These are phyloP conservation scores for Phalacrocorax carbo DNA, from an alignment of 2,113 vertebrate species.

Conservation along the genomic window DNA sequence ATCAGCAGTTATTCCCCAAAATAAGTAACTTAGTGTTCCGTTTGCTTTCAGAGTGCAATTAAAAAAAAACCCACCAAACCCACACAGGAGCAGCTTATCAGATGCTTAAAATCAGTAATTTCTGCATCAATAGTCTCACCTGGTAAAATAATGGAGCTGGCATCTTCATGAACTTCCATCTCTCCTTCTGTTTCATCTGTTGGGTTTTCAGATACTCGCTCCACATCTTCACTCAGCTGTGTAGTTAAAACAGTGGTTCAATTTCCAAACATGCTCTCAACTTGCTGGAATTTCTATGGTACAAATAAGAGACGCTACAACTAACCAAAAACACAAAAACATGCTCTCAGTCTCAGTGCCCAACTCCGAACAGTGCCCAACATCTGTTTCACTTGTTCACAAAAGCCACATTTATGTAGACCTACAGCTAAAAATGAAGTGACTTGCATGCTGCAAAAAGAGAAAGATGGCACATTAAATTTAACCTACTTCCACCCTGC, in stretches of 20 bases:
- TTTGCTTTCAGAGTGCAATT: background rate
- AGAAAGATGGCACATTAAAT: background rate
- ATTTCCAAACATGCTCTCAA: constrained; percentile 58
- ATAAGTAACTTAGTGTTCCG: background rate
- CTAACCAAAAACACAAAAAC: constrained; percentile 20
- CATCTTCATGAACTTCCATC: constrained; percentile 64
- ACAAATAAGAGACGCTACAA: constrained; percentile 54
- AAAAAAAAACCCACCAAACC: background rate
- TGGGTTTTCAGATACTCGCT: constrained; percentile 54
- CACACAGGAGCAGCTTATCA: background rate
- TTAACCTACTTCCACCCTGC: constrained; percentile 19
- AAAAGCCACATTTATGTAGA: background rate
- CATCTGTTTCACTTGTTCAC: background rate
- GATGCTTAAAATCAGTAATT: background rate
- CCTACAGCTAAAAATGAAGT: background rate
- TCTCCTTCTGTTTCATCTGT: constrained; percentile 64
- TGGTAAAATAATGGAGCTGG: constrained; percentile 68
- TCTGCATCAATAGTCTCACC: constrained; percentile 65
- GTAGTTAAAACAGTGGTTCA: constrained; percentile 61
- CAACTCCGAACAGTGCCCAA: background rate
- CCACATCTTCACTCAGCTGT: constrained; percentile 85
- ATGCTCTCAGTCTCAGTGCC: background rate
- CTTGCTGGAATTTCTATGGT: constrained; percentile 51
- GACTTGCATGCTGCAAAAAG: background rate
- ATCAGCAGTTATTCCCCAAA: background rate